Percentiles rank a stretch among this genome's conserved stretches.
Conservation (phyloP, 2,113 vertebrate genomes). For the Perccottus glenii region DNA sequence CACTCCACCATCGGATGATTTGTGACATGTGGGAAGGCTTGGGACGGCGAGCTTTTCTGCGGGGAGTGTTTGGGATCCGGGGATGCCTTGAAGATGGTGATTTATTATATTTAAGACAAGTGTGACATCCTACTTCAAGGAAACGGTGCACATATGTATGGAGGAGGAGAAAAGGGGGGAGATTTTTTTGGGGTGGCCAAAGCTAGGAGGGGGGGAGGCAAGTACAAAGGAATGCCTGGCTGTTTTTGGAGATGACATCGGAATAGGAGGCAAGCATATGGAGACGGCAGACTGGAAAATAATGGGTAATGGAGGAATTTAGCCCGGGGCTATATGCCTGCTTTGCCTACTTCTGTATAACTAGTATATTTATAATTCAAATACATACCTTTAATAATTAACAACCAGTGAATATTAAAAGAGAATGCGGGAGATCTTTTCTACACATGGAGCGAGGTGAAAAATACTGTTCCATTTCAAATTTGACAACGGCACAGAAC, state of each 20-base stretch:
- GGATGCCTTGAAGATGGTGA: conserved; percentile 97
- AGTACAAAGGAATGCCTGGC: conserved; percentile 96
- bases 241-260: conserved; percentile 94
- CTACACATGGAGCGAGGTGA: conserved; percentile 84
- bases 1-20: conserved; percentile 90
- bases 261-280: conserved; percentile 94
- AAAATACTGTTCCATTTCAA: conserved; percentile 83
- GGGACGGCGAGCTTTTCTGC: conserved; percentile 90
- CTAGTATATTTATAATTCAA: conserved; percentile 99
- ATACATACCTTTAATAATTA: conserved; percentile 99
- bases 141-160: conserved; percentile 92
- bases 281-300: conserved; percentile 98
- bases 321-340: conserved; percentile 98
- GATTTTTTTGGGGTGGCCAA: conserved; percentile 86
- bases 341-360: conserved; percentile 99
- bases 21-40: conserved; percentile 94
- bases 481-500: conserved; percentile 85
- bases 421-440: conserved; percentile 92
- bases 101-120: conserved; percentile 99
- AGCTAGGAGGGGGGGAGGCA: conserved; percentile 86
- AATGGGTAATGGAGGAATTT: conserved; percentile 99
- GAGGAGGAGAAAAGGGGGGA: conserved; percentile 72
- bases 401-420: conserved; percentile 98
- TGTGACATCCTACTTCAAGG: conserved; percentile 99
- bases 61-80: conserved; percentile 94